These are phyloP conservation scores for Peromyscus maniculatus DNA, from an alignment of 2,113 vertebrate genomes.

Conservation along the genomic window DNA sequence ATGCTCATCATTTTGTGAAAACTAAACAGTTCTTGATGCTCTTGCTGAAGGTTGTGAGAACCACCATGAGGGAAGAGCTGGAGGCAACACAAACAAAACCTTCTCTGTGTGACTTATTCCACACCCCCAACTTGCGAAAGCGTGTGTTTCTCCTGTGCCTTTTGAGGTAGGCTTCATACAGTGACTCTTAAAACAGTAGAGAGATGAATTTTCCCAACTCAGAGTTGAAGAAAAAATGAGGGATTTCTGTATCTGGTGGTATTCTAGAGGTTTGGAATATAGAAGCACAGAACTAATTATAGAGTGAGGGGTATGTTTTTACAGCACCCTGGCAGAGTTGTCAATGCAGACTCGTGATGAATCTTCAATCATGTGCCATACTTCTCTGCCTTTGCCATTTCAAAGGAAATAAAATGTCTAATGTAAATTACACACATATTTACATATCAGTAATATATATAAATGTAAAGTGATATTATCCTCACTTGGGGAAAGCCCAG, in stretches of 20 bases:
- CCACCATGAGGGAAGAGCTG: constrained; percentile 45
- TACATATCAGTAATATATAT: neutral
- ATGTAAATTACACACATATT: neutral
- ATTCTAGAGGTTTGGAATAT: neutral
- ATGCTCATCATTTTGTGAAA: neutral
- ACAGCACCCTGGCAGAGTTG: neutral
- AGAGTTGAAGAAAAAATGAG: neutral
- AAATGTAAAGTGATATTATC: neutral
- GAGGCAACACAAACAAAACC: neutral
- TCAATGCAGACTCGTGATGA: too few relatives aligned
- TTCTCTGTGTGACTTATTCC: constrained; percentile 27
- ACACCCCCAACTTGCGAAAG: neutral
- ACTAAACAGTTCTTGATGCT: neutral
- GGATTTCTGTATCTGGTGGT: neutral
- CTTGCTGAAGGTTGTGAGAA: constrained; percentile 52
- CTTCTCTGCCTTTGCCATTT: neutral
- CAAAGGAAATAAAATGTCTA: neutral
- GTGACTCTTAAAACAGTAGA: neutral
- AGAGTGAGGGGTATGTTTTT: too few relatives aligned
- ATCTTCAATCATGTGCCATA: neutral
- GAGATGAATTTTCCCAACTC: neutral
- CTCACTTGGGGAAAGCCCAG: neutral
- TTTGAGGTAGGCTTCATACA: neutral
- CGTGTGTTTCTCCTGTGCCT: neutral
- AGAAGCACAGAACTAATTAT: neutral